Evolutionary conservation across 2,113 vertebrate species (phyloP).

Genomic region (Lethenteron reissneri): DNA sequence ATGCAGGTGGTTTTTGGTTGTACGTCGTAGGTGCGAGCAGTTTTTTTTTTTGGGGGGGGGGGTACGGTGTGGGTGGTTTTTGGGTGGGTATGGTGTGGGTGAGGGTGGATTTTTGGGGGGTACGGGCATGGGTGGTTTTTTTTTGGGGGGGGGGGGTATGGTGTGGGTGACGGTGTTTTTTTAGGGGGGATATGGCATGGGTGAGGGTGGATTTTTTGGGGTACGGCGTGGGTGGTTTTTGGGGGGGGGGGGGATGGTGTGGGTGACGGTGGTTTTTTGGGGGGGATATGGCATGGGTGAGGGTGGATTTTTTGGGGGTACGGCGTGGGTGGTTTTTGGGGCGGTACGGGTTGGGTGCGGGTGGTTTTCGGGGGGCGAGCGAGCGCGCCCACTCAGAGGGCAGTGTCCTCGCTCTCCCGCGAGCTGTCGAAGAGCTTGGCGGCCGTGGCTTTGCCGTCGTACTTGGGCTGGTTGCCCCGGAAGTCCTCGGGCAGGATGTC

Average conservation of each 20-base stretch:
- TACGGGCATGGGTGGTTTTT: neutral
- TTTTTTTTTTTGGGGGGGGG: too few relatives aligned
- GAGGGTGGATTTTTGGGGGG: too few relatives aligned
- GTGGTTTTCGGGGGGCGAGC: constrained; percentile 8
- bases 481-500: constrained; percentile 64
- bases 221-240: constrained; percentile 6
- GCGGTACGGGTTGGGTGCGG: constrained; percentile 8
- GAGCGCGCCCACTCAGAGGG: constrained; percentile 27
- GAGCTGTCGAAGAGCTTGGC: constrained; percentile 48
- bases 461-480: constrained; percentile 43
- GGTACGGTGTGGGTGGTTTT: neutral
- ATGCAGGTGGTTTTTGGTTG: too few relatives aligned
- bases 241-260: too few relatives aligned
- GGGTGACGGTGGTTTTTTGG: neutral
- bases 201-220: too few relatives aligned
- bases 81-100: too few relatives aligned
- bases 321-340: constrained; percentile 15
- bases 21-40: too few relatives aligned
- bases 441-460: constrained; percentile 37
- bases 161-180: neutral
- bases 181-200: neutral
- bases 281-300: constrained; percentile 25
- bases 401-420: constrained; percentile 42
- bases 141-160: too few relatives aligned
- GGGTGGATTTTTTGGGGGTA: constrained; percentile 33